Evolutionary conservation across 2,888 invertebrate species (phyloP).

Genomic region (Clusia tigrina): DNA sequence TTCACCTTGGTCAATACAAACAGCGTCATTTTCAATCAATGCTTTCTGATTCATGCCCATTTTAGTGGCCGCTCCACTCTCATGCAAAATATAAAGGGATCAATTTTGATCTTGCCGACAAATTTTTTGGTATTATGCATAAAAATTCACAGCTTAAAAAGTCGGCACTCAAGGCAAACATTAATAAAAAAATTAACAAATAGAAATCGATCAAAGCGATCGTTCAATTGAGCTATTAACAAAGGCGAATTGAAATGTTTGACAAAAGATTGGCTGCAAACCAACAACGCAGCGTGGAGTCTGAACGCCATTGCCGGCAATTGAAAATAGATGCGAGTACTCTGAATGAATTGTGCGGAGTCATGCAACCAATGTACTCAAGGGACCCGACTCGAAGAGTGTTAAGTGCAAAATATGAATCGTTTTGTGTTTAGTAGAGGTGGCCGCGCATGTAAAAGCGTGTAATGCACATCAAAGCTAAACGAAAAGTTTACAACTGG

Average conservation of each 20-base stretch:
- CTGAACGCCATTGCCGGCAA: constrained; percentile 41
- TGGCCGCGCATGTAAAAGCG: too few species aligned
- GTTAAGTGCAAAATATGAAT: constrained; percentile 22
- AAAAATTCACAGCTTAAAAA: too few species aligned
- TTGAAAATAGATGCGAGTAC: constrained; percentile 41
- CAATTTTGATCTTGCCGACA: constrained; percentile 18
- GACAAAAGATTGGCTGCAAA: too few species aligned
- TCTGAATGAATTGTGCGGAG: too few species aligned
- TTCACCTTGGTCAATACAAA: too few species aligned
- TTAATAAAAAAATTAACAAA: constrained; percentile 8
- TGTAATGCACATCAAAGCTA: too few species aligned
- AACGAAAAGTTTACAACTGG: too few species aligned
- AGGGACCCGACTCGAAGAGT: constrained; percentile 9
- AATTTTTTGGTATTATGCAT: constrained; percentile 11
- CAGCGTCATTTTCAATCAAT: too few species aligned
- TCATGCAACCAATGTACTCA: background rate
- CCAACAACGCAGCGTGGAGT: too few species aligned
- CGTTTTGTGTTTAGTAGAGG: constrained; percentile 7
- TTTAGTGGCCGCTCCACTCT: too few species aligned
- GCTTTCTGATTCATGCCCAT: too few species aligned
- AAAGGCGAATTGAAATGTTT: constrained; percentile 16
- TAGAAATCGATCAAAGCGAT: too few species aligned
- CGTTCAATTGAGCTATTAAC: constrained; percentile 21
- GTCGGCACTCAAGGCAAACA: constrained; percentile 9
- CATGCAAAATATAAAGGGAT: constrained; percentile 22